Base-by-base conservation (phyloP, 2,797 vertebrate species). In the Halcyon badia region DNA sequence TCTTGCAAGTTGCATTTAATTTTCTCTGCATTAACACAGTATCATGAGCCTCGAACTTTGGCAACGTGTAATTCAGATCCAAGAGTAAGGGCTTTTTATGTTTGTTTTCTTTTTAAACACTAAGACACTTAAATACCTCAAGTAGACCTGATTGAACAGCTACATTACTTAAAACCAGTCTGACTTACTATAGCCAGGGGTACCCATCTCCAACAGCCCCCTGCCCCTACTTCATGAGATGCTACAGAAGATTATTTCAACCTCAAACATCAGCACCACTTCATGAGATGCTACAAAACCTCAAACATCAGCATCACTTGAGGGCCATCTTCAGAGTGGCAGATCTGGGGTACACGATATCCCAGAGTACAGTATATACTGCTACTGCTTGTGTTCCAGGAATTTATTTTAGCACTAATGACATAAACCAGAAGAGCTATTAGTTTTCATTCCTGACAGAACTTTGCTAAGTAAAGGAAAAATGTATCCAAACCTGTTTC, bases 41-140 rank as follows among this genome's bases (percentile, higher is more conserved):
- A 58, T 41, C 18, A 7, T 1, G 2, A 54, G 13, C 16, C 35
- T 84, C 52, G 54, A 57, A 69, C 42, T 86, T 52, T 12, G 46
- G 15, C 25, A 41, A 14, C 0, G 1, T 49, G 12, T 6, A 21
- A 64, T 39, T 70, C 25, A 0, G 39, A 61, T 9, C 4, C 20
- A 49, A 3, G 51, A 64, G 11, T 12, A 56, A n/a, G 31, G 52
- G 52, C 20, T 10, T 14, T 6, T 28, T 35, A 61, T 12, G 37
- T 57, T 56, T 39, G 5, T 61, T 39, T 19, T 48, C 2, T 57
- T 89, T 73, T 48, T 28, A 46, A 87, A 58, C 7, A 33, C 17
- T 4, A 69, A 56, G 21, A 61, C 31, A 24, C 8, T 33, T 6
- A 22, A 73, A 22, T 37, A 70, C 42, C 18, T 87, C 33, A 78